Base-by-base conservation (phyloP, 1,140 invertebrate species). In the Meteorus sp. region DNA sequence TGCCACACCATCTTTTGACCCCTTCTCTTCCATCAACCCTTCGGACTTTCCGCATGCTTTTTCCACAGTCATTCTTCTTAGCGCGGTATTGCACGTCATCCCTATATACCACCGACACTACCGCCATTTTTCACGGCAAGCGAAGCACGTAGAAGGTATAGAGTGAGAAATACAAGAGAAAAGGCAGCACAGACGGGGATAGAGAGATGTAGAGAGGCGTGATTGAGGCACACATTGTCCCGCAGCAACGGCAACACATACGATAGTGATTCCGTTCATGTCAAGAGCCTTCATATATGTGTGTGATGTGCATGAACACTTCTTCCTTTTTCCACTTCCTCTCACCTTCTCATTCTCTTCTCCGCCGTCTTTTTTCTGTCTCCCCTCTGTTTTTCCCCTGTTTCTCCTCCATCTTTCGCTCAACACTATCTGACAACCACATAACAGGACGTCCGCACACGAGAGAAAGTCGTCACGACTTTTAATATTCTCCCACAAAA, bases 61-160 rank as follows among this genome's bases (percentile, higher is more conserved):
- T n/a, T n/a, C n/a, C n/a, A n/a, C n/a, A n/a, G n/a, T n/a, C n/a
- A n/a, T n/a, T n/a, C n/a, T n/a, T n/a, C n/a, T n/a, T 35, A 35
- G 37, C 50, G 37, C 50, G 27, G 37, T 52, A 52, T 52, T 52
- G 35, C 50, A 29, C 50, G 50, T 52, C 50, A 29, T 52, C 37
- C 19, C 29, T 22, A 35, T n/a, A n/a, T n/a, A n/a, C 50, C 50
- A 15, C 13, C 50, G 8, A 13, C n/a, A n/a, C n/a, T 52, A 52
- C 50, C 50, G 50, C 50, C 50, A 52, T 52, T 52, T 52, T 52
- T 52, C 50, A 52, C 50, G 27, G 50, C 50, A 52, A 52, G 31
- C 19, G 37, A 31, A 31, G 50, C 31, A 52, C 50, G 50, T 52
- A 52, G 50, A 35, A 35, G 31, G 17, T 37, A n/a, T n/a, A 52